A percentile compares a stretch with the other conserved stretches of the same genome.
These are phyloP conservation scores for Gymnosoma rotundatum DNA, from an alignment of 2,888 invertebrate genomes.

Conservation along the genomic window DNA sequence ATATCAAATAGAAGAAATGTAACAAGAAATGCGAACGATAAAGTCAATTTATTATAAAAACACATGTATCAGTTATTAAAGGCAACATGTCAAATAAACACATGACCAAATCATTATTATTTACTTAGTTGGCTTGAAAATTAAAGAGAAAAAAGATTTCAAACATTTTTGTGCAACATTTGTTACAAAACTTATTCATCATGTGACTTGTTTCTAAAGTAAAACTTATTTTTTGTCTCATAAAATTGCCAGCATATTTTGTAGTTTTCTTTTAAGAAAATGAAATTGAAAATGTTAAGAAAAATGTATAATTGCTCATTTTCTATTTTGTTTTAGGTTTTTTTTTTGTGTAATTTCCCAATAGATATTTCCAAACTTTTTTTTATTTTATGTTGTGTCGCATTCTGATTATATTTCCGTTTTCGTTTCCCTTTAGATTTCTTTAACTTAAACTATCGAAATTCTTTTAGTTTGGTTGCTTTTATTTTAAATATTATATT, in stretches of 20 bases:
- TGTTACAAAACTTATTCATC: conserved; percentile 47
- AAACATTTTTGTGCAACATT: conserved; percentile 51
- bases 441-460: conserved; percentile 32
- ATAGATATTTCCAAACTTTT: conserved; percentile 50
- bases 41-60: conserved; percentile 48
- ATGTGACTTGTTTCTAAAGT: conserved; percentile 34
- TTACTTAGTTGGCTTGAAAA: conserved; percentile 27
- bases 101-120: conserved; percentile 47
- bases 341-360: conserved; percentile 16
- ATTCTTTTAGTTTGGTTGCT: conserved; percentile 38
- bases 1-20: conserved; percentile 12
- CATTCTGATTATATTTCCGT: conserved; percentile 67
- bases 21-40: background rate
- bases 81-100: background rate
- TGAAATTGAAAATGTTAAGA: conserved; percentile 28
- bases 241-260: conserved; percentile 14
- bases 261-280: conserved; percentile 2
- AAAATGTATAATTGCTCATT: conserved; percentile 50
- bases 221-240: conserved; percentile 25
- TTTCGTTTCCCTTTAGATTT: conserved; percentile 59
- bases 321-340: conserved; percentile 30
- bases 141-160: background rate
- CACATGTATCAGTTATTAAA: conserved; percentile 2
- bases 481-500: conserved; percentile 51
- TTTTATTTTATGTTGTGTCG: conserved; percentile 64